A percentile compares a stretch with the other conserved stretches of the same genome.
Conservation (phyloP, 92 coral and sea anemone genomes). For the Meandrina meandrites region DNA sequence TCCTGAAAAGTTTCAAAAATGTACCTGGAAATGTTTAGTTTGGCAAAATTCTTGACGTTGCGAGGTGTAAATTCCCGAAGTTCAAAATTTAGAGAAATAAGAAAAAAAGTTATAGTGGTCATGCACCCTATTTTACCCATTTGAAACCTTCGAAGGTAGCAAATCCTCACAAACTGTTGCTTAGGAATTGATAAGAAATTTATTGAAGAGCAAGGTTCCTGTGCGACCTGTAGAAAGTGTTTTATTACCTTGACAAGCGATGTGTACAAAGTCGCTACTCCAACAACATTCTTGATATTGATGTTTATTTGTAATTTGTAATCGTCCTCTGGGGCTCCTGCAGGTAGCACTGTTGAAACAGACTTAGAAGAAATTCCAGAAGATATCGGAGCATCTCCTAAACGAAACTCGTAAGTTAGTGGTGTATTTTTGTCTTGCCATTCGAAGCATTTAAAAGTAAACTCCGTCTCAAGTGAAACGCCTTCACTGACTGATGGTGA, state of each 20-base stretch:
- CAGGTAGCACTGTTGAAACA: conserved; percentile 4
- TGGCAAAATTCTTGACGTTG: too few relatives aligned
- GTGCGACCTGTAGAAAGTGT: not conserved
- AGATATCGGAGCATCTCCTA: conserved; percentile 7
- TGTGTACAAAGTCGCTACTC: not conserved
- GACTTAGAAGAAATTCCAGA: conserved; percentile 15
- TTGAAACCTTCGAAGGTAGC: too few relatives aligned
- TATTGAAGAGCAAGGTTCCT: too few relatives aligned
- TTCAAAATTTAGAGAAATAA: too few relatives aligned
- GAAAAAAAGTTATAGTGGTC: too few relatives aligned
- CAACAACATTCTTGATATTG: conserved; percentile 19
- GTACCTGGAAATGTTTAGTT: too few relatives aligned
- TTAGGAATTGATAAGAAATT: too few relatives aligned
- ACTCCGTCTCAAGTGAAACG: conserved; percentile 12
- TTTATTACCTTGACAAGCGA: not conserved
- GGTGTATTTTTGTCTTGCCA: conserved; percentile 27
- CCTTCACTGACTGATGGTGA: conserved; percentile 9
- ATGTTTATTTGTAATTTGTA: not conserved
- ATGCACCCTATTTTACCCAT: too few relatives aligned
- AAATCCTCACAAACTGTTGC: too few relatives aligned
- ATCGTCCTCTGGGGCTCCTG: conserved; percentile 4
- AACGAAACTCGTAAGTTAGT: conserved; percentile 24
- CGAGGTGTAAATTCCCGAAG: too few relatives aligned
- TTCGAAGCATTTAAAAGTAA: conserved; percentile 2
- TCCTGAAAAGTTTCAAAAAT: too few relatives aligned